phyloP scores from a whole-genome alignment of 23 tunicate genomes.

The Ciona savignyi region DNA sequence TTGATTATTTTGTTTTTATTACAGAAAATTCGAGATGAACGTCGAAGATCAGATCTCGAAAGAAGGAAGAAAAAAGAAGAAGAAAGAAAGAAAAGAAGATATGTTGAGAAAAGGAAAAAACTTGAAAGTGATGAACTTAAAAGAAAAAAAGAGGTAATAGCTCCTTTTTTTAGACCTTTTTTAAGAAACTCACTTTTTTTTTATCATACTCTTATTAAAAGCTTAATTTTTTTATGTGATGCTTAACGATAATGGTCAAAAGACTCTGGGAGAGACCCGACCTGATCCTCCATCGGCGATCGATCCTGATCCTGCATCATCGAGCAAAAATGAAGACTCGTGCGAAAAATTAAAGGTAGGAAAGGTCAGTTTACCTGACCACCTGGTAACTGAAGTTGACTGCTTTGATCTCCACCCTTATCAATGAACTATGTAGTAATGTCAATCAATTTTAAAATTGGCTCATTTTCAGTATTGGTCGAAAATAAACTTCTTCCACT shows the following conservation, averaged over 20 bases:
- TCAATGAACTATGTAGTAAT: too few relatives aligned
- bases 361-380: not conserved
- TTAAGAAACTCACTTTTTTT: not conserved
- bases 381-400: too few relatives aligned
- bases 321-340: not conserved
- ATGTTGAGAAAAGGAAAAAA: slow-evolving; percentile 32
- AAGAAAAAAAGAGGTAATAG: slow-evolving; percentile 10
- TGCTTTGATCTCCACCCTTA: too few relatives aligned
- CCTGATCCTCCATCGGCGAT: slow-evolving; percentile 20
- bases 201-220: not conserved
- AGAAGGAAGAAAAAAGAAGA: slow-evolving; percentile 85
- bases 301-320: not conserved
- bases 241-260: slow-evolving; percentile 20
- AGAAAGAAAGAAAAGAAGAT: slow-evolving; percentile 56
- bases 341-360: not conserved
- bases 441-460: too few relatives aligned
- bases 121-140: slow-evolving; percentile 30
- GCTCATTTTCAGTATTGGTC: too few relatives aligned
- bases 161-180: not conserved
- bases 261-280: slow-evolving; percentile 54
- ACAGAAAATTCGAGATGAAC: slow-evolving; percentile 70
- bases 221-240: not conserved
- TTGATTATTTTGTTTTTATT: not conserved
- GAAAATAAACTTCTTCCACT: too few relatives aligned
- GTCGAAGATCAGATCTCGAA: slow-evolving; percentile 50